A percentile compares a stretch with the other conserved stretches of the same genome.
These are phyloP conservation scores for Venustoraphidia nigricollis DNA, from an alignment of 2,888 invertebrate genomes.

Conservation along the genomic window DNA sequence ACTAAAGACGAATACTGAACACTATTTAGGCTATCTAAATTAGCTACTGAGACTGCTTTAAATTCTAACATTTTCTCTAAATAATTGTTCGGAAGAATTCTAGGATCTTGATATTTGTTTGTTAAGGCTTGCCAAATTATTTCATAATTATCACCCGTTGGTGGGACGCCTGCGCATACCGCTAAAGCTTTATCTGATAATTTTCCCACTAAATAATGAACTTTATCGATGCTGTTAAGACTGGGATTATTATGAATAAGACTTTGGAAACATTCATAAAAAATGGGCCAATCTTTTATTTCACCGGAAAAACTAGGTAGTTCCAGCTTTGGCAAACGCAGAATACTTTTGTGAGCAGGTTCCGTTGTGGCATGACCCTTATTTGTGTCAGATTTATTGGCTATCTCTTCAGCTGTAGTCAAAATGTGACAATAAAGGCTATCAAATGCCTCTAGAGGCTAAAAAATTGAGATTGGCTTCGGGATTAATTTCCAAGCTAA, in stretches of 20 bases:
- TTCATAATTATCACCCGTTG: background rate
- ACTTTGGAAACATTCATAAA: background rate
- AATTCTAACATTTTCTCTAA: background rate
- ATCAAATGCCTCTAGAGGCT: background rate
- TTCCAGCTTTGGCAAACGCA: background rate
- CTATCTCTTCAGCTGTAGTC: background rate
- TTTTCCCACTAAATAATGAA: background rate
- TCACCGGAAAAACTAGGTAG: background rate
- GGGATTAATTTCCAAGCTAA: too few relatives aligned
- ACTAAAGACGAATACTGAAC: too few relatives aligned
- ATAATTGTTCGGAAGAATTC: background rate
- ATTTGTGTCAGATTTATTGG: background rate
- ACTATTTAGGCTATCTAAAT: background rate
- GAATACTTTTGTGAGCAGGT: background rate
- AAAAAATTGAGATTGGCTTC: background rate
- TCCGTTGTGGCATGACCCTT: background rate
- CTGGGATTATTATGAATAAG: background rate
- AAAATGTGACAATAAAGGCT: background rate
- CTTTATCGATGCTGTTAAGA: background rate
- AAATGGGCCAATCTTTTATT: background rate
- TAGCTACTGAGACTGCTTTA: background rate
- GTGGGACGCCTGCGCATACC: background rate
- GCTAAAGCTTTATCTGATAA: background rate
- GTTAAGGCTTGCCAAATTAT: background rate
- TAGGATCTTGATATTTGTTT: background rate